A percentile compares a stretch with the other conserved stretches of the same genome.
These are phyloP conservation scores for Sebastes itinus DNA, from an alignment of 2,797 vertebrate genomes.

Conservation along the genomic window DNA sequence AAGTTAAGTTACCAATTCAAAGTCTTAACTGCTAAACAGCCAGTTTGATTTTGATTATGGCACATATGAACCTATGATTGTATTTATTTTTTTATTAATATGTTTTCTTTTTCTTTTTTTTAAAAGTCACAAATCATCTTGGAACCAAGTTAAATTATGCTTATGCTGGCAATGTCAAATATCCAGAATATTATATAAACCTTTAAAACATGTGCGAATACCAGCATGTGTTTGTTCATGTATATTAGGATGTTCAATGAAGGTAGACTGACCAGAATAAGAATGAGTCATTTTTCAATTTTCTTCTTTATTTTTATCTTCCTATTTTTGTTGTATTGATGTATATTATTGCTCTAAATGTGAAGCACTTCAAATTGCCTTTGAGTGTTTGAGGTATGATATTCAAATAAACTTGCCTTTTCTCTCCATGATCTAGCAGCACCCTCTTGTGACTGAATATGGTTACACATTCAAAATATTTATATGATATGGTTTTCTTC, in stretches of 20 bases:
- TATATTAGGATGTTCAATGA: background rate
- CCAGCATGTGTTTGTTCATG: background rate
- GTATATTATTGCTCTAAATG: background rate
- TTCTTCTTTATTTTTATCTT: background rate
- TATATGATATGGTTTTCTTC: background rate
- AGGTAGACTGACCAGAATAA: background rate
- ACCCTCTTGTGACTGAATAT: slow-evolving; percentile 41
- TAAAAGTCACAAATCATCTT: background rate
- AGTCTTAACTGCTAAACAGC: background rate
- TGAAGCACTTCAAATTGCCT: background rate
- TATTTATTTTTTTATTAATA: background rate
- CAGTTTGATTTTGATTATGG: background rate
- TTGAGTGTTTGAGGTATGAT: background rate
- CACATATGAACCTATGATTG: background rate
- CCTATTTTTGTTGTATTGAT: background rate
- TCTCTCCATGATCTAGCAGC: background rate
- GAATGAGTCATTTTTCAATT: background rate
- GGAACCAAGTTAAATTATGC: background rate
- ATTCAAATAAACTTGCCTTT: background rate
- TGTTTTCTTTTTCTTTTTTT: background rate
- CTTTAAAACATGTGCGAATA: background rate
- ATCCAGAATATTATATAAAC: background rate
- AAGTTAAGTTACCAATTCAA: background rate
- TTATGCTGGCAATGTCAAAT: background rate
- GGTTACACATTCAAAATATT: background rate